phyloP scores from a whole-genome alignment of 2,113 vertebrate species.

The Mormoops blainvillei region DNA sequence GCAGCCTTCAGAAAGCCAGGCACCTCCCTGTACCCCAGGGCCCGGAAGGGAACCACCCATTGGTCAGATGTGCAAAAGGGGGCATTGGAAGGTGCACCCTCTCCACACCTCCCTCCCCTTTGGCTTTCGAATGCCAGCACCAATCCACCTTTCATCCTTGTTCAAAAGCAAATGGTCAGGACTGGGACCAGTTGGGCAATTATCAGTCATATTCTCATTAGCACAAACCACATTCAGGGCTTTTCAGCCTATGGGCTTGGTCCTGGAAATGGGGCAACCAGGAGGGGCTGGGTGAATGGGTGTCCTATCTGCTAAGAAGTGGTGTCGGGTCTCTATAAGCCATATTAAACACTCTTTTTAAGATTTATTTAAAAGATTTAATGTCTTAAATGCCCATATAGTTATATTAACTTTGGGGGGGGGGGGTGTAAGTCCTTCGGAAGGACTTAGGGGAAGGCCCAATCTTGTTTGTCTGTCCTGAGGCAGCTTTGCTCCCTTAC shows the following conservation, averaged over 20 bases:
- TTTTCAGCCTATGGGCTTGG: background rate
- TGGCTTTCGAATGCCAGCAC: background rate
- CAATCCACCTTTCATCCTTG: background rate
- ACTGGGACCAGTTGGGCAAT: background rate
- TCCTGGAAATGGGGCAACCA: background rate
- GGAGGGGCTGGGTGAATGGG: too few species aligned
- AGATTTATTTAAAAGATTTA: background rate
- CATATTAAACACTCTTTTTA: background rate
- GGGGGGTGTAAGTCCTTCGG: background rate
- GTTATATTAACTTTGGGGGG: background rate
- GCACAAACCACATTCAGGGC: background rate
- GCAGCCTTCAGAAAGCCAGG: background rate
- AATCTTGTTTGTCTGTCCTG: background rate
- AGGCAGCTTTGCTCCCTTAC: background rate
- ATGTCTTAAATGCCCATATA: background rate
- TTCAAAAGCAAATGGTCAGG: background rate
- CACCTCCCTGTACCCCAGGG: background rate
- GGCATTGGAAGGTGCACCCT: background rate
- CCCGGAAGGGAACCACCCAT: background rate
- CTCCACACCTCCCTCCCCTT: background rate
- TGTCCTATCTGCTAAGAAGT: background rate
- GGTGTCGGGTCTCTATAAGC: background rate
- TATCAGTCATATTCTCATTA: background rate
- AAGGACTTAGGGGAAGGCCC: background rate
- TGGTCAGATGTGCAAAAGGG: fast-evolving